Evolutionary conservation across 1,140 invertebrate species (phyloP).

Genomic region (Lerema accius): DNA sequence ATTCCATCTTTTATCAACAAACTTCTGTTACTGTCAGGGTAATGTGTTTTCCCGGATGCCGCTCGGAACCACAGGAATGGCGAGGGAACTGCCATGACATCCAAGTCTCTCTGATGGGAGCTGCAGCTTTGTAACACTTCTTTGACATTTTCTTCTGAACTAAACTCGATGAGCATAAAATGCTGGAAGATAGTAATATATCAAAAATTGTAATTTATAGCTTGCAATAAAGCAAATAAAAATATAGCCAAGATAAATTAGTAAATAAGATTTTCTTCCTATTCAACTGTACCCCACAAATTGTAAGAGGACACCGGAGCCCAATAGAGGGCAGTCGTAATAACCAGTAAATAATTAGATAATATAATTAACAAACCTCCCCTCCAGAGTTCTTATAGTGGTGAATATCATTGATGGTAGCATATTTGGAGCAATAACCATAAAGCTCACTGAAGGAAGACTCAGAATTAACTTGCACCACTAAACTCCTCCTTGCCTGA

Average conservation of each 20-base stretch:
- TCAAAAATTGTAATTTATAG: too few species aligned
- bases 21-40: constrained; percentile 29
- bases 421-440: constrained; percentile 85
- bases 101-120: constrained; percentile 75
- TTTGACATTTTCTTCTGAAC: constrained; percentile 67
- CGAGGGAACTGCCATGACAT: constrained; percentile 84
- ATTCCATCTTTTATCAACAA: constrained; percentile 60
- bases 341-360: constrained; percentile 19
- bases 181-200: too few species aligned
- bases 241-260: too few species aligned
- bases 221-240: too few species aligned
- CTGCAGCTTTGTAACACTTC: constrained; percentile 70
- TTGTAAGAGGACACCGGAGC: too few species aligned
- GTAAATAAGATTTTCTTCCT: too few species aligned
- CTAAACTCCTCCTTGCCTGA: constrained; percentile 84
- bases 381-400: constrained; percentile 83
- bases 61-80: constrained; percentile 88
- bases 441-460: constrained; percentile 85
- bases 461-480: constrained; percentile 86
- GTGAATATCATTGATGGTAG: constrained; percentile 83
- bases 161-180: constrained; percentile 88
- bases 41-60: constrained; percentile 52
- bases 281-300: too few species aligned
- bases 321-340: too few species aligned
- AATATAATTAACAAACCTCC: constrained; percentile 53